A percentile compares a stretch with the other conserved stretches of the same genome.
Evolutionary conservation across 1,140 invertebrate species (phyloP).

Genomic region (Leptopilina clavipes): DNA sequence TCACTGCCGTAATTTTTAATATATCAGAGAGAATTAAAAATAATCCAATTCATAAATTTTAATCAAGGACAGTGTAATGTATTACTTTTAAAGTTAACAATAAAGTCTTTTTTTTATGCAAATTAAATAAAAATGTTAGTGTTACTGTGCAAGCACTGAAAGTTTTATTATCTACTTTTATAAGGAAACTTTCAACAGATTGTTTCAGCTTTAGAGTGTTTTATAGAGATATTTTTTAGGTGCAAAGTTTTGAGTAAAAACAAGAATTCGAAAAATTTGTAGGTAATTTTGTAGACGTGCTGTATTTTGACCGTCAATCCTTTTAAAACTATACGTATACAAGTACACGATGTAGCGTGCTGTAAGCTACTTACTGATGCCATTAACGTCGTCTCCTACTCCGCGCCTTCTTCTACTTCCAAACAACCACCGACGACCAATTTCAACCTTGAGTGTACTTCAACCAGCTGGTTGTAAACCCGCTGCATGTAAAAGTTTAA

Average conservation of each 20-base stretch:
- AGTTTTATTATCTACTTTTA: too few relatives aligned
- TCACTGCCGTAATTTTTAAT: not conserved
- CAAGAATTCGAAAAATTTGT: not conserved
- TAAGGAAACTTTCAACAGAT: not conserved
- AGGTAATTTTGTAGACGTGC: not conserved
- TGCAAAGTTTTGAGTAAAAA: not conserved
- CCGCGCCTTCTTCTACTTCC: not conserved
- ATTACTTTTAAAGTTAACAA: too few relatives aligned
- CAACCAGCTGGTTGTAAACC: not conserved
- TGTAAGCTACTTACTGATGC: constrained; percentile 49
- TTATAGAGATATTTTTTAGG: not conserved
- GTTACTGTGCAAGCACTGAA: too few relatives aligned
- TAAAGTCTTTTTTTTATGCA: too few relatives aligned
- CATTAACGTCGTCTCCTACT: constrained; percentile 46
- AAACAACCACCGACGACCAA: constrained; percentile 1
- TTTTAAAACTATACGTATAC: not conserved
- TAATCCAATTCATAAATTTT: too few relatives aligned
- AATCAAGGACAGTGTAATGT: too few relatives aligned
- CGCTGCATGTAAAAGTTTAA: constrained; percentile 20
- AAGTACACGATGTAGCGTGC: constrained; percentile 21
- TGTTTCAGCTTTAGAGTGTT: not conserved
- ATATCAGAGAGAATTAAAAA: too few relatives aligned
- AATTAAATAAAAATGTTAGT: too few relatives aligned
- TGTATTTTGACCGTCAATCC: not conserved
- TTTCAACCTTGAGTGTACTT: not conserved